Base-by-base conservation (phyloP, 2,113 vertebrate species). In the Aythya baeri region DNA sequence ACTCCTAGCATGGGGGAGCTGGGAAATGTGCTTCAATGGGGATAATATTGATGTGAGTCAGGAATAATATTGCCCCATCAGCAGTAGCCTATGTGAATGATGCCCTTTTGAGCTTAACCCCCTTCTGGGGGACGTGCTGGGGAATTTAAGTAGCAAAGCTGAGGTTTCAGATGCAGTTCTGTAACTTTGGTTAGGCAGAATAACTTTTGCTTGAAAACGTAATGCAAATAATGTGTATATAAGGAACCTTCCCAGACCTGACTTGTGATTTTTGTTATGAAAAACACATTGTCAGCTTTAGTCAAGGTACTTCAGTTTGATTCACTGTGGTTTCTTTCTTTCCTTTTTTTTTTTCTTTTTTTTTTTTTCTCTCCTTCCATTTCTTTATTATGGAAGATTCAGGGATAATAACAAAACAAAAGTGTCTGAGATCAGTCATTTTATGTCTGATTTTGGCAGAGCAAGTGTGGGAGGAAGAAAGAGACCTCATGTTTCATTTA, bases 401-500 rank as follows among this genome's bases (percentile, higher is more conserved):
- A 61, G 58, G 31, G 55, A 90, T 61, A 81, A 43, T 29, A 80
- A 76, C 31, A 59, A 75, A 67, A 62, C 43, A 91, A 72, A 89
- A 91, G 86, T 41, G 22, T 55, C 88, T 80, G 66, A 91, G 54
- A 67, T 81, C 65, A 91, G 84, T 75, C 3, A 3, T 62, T 78
- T 85, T 1, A 2, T 32, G n/a, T 32, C 71, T 82, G 78, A 66
- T 87, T 97, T 94, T 97, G 82, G 94, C 92, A 96, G 91, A 52
- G 81, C 6, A 36, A 83, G 27, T 75, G 91, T 91, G 86, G 77
- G 94, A 94, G 95, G 89, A 95, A 97, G 92, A 89, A 81, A 67
- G 58, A 86, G 89, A 94, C 86, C 73, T 97, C 68, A 6, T 94
- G 83, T 97, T 98, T 97, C 94, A 93, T 93, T 97, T 96, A 87